Conservation (phyloP, 2,797 vertebrate species). For the Trachops cirrhosus region DNA sequence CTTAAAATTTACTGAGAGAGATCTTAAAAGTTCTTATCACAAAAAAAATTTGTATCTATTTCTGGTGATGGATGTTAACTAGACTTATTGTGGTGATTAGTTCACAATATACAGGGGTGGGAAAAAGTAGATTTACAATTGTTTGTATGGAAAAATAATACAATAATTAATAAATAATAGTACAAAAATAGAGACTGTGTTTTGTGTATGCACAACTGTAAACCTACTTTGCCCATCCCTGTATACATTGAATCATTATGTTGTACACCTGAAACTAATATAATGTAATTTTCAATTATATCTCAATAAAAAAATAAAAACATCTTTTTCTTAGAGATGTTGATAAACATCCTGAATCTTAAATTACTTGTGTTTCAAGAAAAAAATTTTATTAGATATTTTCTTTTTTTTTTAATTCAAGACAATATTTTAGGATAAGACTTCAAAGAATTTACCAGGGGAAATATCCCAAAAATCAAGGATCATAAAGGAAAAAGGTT, state of each 20-base stretch:
- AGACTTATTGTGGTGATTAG: neutral
- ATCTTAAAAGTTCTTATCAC: too few species aligned
- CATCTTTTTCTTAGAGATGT: neutral
- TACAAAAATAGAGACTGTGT: too few species aligned
- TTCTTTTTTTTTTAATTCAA: neutral
- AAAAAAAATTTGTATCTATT: neutral
- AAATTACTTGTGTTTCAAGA: neutral
- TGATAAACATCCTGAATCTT: neutral
- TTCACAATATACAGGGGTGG: neutral
- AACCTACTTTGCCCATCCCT: too few species aligned
- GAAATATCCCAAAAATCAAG: neutral
- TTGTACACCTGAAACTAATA: neutral
- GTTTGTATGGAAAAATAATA: too few species aligned
- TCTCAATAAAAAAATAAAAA: neutral
- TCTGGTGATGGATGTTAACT: neutral
- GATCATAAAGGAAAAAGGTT: neutral
- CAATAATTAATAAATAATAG: too few species aligned
- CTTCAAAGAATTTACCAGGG: neutral
- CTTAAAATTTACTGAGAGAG: neutral
- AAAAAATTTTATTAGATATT: neutral
- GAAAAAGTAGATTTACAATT: too few species aligned
- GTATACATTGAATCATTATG: neutral
- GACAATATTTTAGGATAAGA: neutral
- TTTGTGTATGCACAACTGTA: too few species aligned
- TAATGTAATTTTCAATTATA: neutral